Base-by-base conservation (phyloP, 2,113 vertebrate genomes). In the Muntiacus reevesi region DNA sequence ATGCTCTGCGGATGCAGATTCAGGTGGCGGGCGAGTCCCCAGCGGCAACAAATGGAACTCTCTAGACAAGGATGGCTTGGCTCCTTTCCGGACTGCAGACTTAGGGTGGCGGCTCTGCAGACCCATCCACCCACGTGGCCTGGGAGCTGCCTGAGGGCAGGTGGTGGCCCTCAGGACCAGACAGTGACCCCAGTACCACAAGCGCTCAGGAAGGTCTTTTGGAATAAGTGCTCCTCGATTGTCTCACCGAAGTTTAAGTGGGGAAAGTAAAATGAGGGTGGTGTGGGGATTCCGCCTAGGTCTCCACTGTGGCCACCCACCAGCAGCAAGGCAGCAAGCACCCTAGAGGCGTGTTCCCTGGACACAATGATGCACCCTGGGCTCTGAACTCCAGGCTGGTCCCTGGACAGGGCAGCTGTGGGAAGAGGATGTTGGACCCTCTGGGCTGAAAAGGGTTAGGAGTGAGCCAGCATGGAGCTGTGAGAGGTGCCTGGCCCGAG, bases 271-370 rank as follows among this genome's bases (percentile, higher is more conserved):
- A 19, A 12, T 3, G 40, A 59, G 5, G 60, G 50, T 25, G 40
- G 57, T 3, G 60, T 7, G 40, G n/a, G n/a, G 19, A 11, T 30
- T 76, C 52, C 13, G 2, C 79, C 25, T 19, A 6, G 14, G 71
- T 10, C 45, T 54, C 33, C 27, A 7, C 76, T 1, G 1, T 15
- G 86, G 40, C 60, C 3, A 3, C 2, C 19, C 50, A 6, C 10
- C 23, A n/a, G 25, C 25, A 23, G 28, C 16, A 45, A 30, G 3
- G 57, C 47, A 13, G 7, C 17, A 2, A 40, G 71, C 71, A 14
- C 27, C 0, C 10, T 10, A 45, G 57, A 52, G 30, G 71, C 0
- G 0, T 12, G 12, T 52, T 40, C 52, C 17, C 57, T 36, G 52
- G 40, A 85, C 36, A 4, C 16, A 9, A 0, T 7, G n/a, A 47